phyloP scores from a whole-genome alignment of 2,113 vertebrate species.

The Oxyruncus cristatus region DNA sequence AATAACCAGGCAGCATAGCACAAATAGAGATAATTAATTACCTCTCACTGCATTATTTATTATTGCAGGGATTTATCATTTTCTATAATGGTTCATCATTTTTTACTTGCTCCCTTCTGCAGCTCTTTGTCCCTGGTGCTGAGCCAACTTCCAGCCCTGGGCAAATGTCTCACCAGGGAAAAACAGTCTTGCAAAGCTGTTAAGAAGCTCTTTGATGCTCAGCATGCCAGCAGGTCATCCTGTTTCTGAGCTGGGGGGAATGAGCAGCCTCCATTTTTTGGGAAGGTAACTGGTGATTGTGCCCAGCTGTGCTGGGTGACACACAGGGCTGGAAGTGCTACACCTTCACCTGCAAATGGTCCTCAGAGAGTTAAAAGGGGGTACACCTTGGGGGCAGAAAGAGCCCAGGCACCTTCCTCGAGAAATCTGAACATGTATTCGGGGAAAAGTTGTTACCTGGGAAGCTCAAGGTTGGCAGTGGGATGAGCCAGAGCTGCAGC shows the following conservation, averaged over 20 bases:
- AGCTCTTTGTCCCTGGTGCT: not conserved
- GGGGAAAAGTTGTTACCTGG: not conserved
- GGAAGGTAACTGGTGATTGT: accelerated
- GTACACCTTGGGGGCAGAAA: not conserved
- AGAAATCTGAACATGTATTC: not conserved
- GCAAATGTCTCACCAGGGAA: not conserved
- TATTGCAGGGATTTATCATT: not conserved
- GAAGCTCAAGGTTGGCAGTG: not conserved
- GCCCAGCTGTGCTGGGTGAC: accelerated
- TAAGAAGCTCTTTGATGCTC: not conserved
- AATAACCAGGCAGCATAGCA: not conserved
- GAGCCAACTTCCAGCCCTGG: not conserved
- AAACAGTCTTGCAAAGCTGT: not conserved
- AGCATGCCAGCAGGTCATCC: not conserved
- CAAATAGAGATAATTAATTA: not conserved
- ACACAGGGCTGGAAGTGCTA: accelerated
- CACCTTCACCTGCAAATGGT: not conserved
- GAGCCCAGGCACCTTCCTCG: not conserved
- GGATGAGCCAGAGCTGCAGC: accelerated
- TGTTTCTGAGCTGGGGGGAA: not conserved
- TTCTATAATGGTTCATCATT: not conserved
- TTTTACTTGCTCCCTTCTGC: not conserved
- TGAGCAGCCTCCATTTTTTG: not conserved
- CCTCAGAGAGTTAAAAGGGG: accelerated
- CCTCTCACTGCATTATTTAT: slow-evolving; percentile 9